Evolutionary conservation across 2,113 vertebrate genomes (phyloP), one percentile per base, ranked within the genome.

Genomic region (Sinocyclocheilus maitianheensis): DNA sequence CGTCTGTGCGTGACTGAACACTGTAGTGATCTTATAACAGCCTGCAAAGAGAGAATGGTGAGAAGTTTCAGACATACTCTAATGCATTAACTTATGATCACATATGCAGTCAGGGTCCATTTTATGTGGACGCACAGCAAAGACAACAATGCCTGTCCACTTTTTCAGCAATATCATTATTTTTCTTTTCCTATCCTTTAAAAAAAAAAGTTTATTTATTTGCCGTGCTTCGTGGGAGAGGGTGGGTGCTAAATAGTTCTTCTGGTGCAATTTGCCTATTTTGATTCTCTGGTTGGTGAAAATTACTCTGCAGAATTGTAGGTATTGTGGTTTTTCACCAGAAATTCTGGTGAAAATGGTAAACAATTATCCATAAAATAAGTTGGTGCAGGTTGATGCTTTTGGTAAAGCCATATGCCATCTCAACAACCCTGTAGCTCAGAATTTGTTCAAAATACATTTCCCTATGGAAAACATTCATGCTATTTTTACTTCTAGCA

Each of bases 21-120:
- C 95, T 3, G 95, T 96, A 58, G 95, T 96, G 92, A 96, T 96
- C 92, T 96, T 96, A 90, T 96, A 96, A 91, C 95, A 96, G 92
- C 95, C 95, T 96, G 87, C 53, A 11, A 82, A 71, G 80, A 84
- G 9, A 78, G 10, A 83, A n/a, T 26, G 11, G 5, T 51, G 11
- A 3, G 1, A 24, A 2, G 18, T 8, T 77, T 26, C 30, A 30
- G 3, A 48, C 20, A 74, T 74, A 12, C 40, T 7, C 8, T 5
- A 37, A 78, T 34, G 18, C 46, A 74, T 1, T 13, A 16, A 3
- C 16, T 46, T 10, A 22, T 11, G 11, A 51, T 26, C 13, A 80
- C 16, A 55, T 77, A 55, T 55, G 24, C 6, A 40, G 18, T 74
- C 37, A 75, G 5, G 13, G 5, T 46, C 40, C 20, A 24, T 75